Percentiles rank a stretch among this genome's conserved stretches.
Evolutionary conservation across 35 echinoderm and acorn worm genomes (phyloP).

Genomic region (Ophioderma brevispina): DNA sequence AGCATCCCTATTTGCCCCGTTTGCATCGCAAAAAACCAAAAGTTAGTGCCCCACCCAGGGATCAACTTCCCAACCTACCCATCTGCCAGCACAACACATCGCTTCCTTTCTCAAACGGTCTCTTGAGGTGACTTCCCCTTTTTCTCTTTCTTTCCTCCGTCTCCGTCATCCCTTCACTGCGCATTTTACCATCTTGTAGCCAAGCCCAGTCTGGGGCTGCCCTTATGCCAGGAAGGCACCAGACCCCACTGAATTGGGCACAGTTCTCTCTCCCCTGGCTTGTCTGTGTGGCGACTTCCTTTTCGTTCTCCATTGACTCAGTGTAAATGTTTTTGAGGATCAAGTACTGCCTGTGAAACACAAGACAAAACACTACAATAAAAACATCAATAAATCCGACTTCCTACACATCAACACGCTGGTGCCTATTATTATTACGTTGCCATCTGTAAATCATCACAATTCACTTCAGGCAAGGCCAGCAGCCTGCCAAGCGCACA

Average conservation of each 20-base stretch:
- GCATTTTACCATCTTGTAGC: conserved; percentile 99
- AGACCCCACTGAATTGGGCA: conserved; percentile 93
- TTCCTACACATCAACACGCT: too few relatives aligned
- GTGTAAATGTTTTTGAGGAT: conserved; percentile 80
- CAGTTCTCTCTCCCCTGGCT: conserved; percentile 59
- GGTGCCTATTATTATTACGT: too few relatives aligned
- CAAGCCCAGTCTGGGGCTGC: conserved; percentile 55
- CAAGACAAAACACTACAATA: too few relatives aligned
- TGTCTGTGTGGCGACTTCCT: background rate
- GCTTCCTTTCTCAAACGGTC: conserved; percentile 83
- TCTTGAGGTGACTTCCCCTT: conserved; percentile 75
- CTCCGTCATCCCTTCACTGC: conserved; percentile 87
- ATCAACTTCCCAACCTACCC: too few relatives aligned
- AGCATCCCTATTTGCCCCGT: background rate
- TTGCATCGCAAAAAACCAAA: too few relatives aligned
- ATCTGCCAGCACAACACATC: conserved; percentile 96
- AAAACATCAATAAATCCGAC: too few relatives aligned
- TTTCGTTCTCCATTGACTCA: background rate
- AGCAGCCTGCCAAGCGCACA: too few relatives aligned
- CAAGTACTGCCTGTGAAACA: conserved; percentile 74
- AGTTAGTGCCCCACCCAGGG: too few relatives aligned
- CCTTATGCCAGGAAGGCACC: conserved; percentile 99
- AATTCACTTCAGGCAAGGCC: too few relatives aligned
- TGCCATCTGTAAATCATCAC: too few relatives aligned
- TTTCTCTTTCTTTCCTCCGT: too few relatives aligned